Percentiles rank a stretch among this genome's conserved stretches.
These are phyloP conservation scores for Schrankia costaestrigalis DNA, from an alignment of 2,888 invertebrate species.

Conservation along the genomic window DNA sequence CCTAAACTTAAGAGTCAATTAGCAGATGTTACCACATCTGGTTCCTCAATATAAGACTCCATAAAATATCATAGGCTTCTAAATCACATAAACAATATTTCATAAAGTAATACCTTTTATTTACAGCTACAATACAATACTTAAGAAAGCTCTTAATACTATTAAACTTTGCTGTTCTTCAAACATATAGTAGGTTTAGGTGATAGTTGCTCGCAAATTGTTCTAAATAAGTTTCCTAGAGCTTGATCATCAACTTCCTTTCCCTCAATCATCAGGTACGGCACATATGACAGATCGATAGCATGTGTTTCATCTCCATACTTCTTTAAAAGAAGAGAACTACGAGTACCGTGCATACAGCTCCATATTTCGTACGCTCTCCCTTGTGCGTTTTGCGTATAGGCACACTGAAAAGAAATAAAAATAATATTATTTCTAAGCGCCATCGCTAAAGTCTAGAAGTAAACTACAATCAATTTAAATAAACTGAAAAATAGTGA, in stretches of 20 bases:
- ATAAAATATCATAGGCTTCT: no score
- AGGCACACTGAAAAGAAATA: conserved; percentile 41
- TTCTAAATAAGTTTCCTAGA: conserved; percentile 27
- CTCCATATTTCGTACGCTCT: conserved; percentile 35
- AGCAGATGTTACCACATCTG: no score
- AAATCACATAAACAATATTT: no score
- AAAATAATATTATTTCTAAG: no score
- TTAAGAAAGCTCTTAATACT: no score
- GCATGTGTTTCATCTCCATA: conserved; percentile 44
- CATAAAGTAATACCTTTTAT: no score
- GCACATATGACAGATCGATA: conserved; percentile 39
- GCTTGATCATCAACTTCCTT: conserved; percentile 26
- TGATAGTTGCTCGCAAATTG: conserved; percentile 32
- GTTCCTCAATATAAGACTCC: no score
- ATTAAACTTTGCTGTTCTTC: neutral
- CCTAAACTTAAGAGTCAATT: no score
- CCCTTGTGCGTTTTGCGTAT: conserved; percentile 23
- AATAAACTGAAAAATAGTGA: neutral
- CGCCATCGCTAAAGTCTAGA: no score
- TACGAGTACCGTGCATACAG: conserved; percentile 37
- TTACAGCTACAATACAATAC: no score
- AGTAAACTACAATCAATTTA: no score
- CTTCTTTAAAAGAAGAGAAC: conserved; percentile 34
- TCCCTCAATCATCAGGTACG: conserved; percentile 40
- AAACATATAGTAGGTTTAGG: conserved; percentile 23